Evolutionary conservation across 2,113 vertebrate species (phyloP), one percentile per base, ranked within the genome.

Genomic region (Equus przewalskii): DNA sequence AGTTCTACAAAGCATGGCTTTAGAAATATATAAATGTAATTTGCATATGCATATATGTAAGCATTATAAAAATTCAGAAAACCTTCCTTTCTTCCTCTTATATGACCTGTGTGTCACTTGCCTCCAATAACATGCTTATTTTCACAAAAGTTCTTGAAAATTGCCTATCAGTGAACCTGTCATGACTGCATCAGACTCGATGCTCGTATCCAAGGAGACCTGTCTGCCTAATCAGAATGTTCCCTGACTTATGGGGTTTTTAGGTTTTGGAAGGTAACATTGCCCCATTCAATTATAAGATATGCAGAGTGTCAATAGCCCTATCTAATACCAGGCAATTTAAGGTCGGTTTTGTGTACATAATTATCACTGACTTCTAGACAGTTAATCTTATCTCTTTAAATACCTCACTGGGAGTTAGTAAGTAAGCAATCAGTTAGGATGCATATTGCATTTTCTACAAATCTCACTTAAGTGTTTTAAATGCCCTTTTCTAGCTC

Each of bases 321-420:
- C 0, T 96, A 93, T 97, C 95, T 97, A 97, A 97, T 95, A 86
- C 85, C 81, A 88, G 80, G 96, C 84, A 93, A 96, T 90, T 96
- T 75, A 96, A 83, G 84, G 88, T 67, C 69, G 85, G 51, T 67
- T 97, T 98, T 97, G 93, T 98, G 98, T 93, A 97, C 93, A 97
- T 89, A 93, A 97, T 97, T 97, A 97, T 94, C 91, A 93, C 91
- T 70, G 65, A 97, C 95, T 98, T 97, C 94, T 95, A 93, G 81
- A 97, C 86, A 76, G 91, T 97, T 96, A 95, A 96, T 94, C 94
- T 98, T 98, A 96, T 97, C 97, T 98, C 60, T 96, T 93, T 96
- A 95, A 98, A 97, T 96, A 83, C 82, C 46, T 96, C 89, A 87
- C 82, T 64, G 76, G 44, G 64, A 97, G 82, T 96, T 89, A 90